These are phyloP conservation scores for Harpegnathos saltator DNA, from an alignment of 1,140 invertebrate genomes.

Conservation along the genomic window DNA sequence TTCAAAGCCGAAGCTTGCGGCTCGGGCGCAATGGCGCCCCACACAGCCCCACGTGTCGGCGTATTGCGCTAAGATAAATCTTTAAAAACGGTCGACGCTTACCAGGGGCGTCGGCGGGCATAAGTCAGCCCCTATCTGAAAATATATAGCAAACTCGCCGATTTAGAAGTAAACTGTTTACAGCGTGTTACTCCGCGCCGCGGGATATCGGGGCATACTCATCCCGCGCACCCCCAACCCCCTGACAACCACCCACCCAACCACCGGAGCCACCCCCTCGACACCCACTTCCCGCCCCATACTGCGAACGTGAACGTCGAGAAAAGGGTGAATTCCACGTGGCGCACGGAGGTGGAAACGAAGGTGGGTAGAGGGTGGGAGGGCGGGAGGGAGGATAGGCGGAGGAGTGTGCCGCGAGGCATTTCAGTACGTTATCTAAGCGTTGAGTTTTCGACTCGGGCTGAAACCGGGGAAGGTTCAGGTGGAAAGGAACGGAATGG, in stretches of 20 bases:
- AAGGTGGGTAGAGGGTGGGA: conserved; percentile 60
- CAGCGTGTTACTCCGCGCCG: conserved; percentile 70
- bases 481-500: conserved; percentile 59
- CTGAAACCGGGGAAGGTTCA: conserved; percentile 41
- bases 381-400: conserved; percentile 37
- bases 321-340: conserved; percentile 75
- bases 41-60: conserved; percentile 46
- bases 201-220: conserved; percentile 57
- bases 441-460: conserved; percentile 69
- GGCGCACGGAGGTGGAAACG: conserved; percentile 65
- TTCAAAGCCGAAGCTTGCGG: conserved; percentile 37
- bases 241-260: not conserved
- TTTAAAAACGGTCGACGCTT: conserved; percentile 81
- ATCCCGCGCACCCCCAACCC: conserved; percentile 23
- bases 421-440: conserved; percentile 78
- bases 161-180: conserved; percentile 84
- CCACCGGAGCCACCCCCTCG: not conserved
- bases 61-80: conserved; percentile 79
- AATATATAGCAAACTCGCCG: conserved; percentile 82
- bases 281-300: conserved; percentile 9
- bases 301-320: conserved; percentile 62
- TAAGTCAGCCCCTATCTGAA: conserved; percentile 84
- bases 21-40: conserved; percentile 41
- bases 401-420: conserved; percentile 72
- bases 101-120: conserved; percentile 72